phyloP scores from a whole-genome alignment of 2,888 invertebrate genomes.

The Zonitis immaculata region DNA sequence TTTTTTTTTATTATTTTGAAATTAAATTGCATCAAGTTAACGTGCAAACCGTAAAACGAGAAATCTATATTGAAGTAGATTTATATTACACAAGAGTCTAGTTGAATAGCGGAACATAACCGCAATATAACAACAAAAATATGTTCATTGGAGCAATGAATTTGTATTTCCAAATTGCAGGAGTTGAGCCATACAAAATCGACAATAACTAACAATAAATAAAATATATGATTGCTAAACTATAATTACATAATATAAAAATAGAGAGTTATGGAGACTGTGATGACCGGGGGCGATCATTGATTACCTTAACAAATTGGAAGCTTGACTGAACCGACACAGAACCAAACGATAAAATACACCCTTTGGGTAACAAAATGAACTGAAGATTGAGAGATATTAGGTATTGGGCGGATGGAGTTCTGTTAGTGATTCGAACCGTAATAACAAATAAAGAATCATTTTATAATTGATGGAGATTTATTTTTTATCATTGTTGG shows the following conservation, averaged over 20 bases:
- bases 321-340: not conserved
- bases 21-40: conserved; percentile 22
- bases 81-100: conserved; percentile 20
- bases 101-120: conserved; percentile 12
- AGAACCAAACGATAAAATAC: too few species aligned
- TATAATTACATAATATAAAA: too few species aligned
- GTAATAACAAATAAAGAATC: not conserved
- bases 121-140: conserved; percentile 25
- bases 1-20: too few species aligned
- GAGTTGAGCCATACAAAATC: conserved; percentile 15
- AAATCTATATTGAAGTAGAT: conserved; percentile 21
- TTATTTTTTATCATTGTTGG: too few species aligned
- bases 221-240: too few species aligned
- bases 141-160: conserved; percentile 22
- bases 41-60: conserved; percentile 19
- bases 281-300: conserved; percentile 9
- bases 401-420: not conserved
- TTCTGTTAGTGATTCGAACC: not conserved
- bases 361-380: not conserved
- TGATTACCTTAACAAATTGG: conserved; percentile 8
- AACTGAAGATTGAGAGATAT: too few species aligned
- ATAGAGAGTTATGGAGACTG: too few species aligned
- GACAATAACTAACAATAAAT: too few species aligned
- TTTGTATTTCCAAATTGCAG: conserved; percentile 20
- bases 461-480: not conserved